Evolutionary conservation across 2,888 invertebrate genomes (phyloP), one percentile per base, ranked within the genome.

Genomic region (Cylloceria caligata): DNA sequence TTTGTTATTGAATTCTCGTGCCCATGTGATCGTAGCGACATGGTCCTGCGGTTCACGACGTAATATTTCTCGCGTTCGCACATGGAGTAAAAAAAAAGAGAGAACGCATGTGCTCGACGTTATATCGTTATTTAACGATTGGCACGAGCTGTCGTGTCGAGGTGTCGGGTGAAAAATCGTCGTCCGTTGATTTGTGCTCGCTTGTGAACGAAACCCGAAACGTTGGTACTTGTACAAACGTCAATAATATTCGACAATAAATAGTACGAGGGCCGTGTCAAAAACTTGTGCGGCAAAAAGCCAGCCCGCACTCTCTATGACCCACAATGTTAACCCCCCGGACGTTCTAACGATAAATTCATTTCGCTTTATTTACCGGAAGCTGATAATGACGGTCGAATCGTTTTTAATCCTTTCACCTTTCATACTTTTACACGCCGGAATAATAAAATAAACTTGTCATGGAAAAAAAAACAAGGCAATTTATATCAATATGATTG

Each of bases 201-300:
- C 67, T 75, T 49, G 79, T 72, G 79, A 82, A 79, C 72, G 82
- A 79, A 78, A 73, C 60, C 64, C 69, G 47, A 74, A 81, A 82
- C 79, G 82, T 72, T 79, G 67, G 82, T 82, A 76, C 79, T 82
- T 82, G 67, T 79, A 73, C 73, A 81, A 81, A 83, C 65, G 84
- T 83, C 84, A 83, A 84, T 84, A 83, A 84, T 84, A 81, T 83
- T 77, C 72, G 81, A 77, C 81, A 65, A 84, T 84, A 83, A 84
- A 84, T 84, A 83, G 64, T 65, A 57, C 75, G 75, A 72, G 47
- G 60, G 52, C 49, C 39, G 69, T 81, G 83, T 83, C 84, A 74
- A 84, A 84, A 83, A 84, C 81, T 81, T 81, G 78, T 57, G 78
- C 76, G 52, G 68, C 42, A 45, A 76, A 76, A 80, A 78, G 36